Evolutionary conservation across 2,888 invertebrate genomes (phyloP), one percentile per base, ranked within the genome.

Genomic region (Pyrocoelia pectoralis): DNA sequence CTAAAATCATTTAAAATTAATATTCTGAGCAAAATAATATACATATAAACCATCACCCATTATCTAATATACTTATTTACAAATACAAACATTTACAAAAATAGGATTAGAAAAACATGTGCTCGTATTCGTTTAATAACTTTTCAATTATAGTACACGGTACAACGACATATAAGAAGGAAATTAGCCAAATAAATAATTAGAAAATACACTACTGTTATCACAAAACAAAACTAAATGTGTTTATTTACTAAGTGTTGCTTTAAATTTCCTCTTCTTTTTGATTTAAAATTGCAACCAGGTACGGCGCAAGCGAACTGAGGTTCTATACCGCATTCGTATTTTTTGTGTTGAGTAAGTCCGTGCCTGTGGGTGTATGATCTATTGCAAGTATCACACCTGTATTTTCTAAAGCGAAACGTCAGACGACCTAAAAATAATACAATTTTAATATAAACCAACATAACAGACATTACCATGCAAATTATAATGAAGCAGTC

Each of bases 251-350:
- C 50, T 3, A 63, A 24, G 68, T 81, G 80, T 13, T 74, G 70
- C 55, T 74, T 76, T 13, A 80, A 72, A 59, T 78, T 78, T 50
- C 74, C 74, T 57, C 72, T 74, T n/a, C 76, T 74, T 56, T 77
- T 78, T 17, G 75, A 72, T 61, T 74, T 77, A 52, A 73, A 73
- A 14, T 65, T 59, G 67, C 82, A 82, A 46, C 60, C 66, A 29
- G 59, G 49, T 10, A 76, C 43, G 4, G 76, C 70, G 64, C 83
- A 83, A 18, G 65, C 68, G 69, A 82, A 83, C 67, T 76, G 77
- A 6, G 81, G 80, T 49, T 80, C 79, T 59, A 80, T 80, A 6
- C 81, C 83, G 61, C 84, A 83, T 65, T 82, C 77, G 56, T 75
- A 76, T 62, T 70, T 75, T 56, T 65, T 67, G 60, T 79, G 79